Evolutionary conservation across 2,888 invertebrate species (phyloP).

Genomic region (Blastobasis adustella): DNA sequence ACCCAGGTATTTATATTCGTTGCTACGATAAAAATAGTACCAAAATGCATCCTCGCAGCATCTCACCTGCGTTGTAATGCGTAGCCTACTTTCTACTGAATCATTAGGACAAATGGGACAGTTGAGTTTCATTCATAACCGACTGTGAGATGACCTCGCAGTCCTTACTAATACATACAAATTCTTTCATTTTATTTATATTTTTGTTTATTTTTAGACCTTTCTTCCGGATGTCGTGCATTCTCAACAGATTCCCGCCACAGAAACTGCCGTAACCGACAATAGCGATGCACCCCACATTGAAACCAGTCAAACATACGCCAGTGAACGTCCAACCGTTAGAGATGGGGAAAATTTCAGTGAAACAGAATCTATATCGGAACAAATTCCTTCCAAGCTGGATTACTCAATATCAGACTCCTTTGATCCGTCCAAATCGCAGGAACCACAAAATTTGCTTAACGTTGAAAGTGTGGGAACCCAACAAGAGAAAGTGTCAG

Average conservation of each 20-base stretch:
- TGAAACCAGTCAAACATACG: slow-evolving; percentile 26
- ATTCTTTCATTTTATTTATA: slow-evolving; percentile 34
- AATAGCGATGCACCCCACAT: slow-evolving; percentile 30
- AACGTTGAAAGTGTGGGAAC: slow-evolving; percentile 21
- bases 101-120: slow-evolving; percentile 1
- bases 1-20: slow-evolving; percentile 42
- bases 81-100: slow-evolving; percentile 14
- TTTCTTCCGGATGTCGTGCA: slow-evolving; percentile 72
- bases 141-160: slow-evolving; percentile 1
- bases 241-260: slow-evolving; percentile 60
- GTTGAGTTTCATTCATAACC: slow-evolving; percentile 15
- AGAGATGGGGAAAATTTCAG: slow-evolving; percentile 37
- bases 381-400: slow-evolving; percentile 54
- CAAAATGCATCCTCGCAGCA: slow-evolving; percentile 44
- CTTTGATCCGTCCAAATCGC: slow-evolving; percentile 26
- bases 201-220: slow-evolving; percentile 71
- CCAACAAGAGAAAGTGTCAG: slow-evolving; percentile 29
- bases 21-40: slow-evolving; percentile 50
- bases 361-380: slow-evolving; percentile 60
- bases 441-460: slow-evolving; percentile 26
- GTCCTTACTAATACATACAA: slow-evolving; percentile 12
- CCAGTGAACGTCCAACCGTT: slow-evolving; percentile 20
- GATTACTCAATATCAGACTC: slow-evolving; percentile 48
- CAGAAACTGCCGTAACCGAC: slow-evolving; percentile 37
- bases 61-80: slow-evolving; percentile 21